phyloP scores from a whole-genome alignment of 2,888 invertebrate species.

The Polietes domitor region DNA sequence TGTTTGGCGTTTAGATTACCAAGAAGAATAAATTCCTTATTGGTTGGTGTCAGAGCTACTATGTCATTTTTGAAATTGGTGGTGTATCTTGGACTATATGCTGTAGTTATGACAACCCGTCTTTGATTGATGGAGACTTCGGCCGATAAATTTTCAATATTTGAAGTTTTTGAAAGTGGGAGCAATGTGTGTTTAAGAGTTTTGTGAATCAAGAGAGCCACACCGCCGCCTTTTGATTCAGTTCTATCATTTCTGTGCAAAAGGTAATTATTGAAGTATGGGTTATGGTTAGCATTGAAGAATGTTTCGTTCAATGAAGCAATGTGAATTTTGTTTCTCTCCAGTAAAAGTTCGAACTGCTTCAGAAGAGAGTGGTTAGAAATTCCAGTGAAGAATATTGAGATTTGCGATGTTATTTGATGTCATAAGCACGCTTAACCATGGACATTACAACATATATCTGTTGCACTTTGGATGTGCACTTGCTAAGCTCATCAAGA shows the following conservation, averaged over 20 bases:
- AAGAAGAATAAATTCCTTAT: slow-evolving; percentile 16
- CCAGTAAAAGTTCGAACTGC: too few relatives aligned
- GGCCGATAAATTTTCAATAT: slow-evolving; percentile 42
- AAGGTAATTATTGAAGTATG: too few relatives aligned
- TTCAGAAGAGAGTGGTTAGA: too few relatives aligned
- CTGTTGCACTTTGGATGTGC: slow-evolving; percentile 18
- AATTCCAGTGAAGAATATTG: too few relatives aligned
- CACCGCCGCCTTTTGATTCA: too few relatives aligned
- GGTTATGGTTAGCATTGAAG: too few relatives aligned
- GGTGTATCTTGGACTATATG: slow-evolving; percentile 9
- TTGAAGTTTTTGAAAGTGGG: slow-evolving; percentile 19
- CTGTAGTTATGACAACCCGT: too few relatives aligned
- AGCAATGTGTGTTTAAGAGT: background rate
- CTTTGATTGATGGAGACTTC: slow-evolving; percentile 32
- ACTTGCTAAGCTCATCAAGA: slow-evolving; percentile 12
- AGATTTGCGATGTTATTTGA: background rate
- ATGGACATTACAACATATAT: slow-evolving; percentile 39
- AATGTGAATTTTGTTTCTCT: too few relatives aligned
- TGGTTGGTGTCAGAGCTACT: background rate
- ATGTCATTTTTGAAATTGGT: background rate
- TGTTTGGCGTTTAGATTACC: slow-evolving; percentile 29
- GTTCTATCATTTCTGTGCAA: too few relatives aligned
- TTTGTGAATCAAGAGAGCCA: too few relatives aligned
- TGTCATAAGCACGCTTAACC: slow-evolving; percentile 17
- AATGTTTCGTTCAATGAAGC: too few relatives aligned